Evolutionary conservation across 2,888 invertebrate genomes (phyloP).

Genomic region (Pinctada fucata): DNA sequence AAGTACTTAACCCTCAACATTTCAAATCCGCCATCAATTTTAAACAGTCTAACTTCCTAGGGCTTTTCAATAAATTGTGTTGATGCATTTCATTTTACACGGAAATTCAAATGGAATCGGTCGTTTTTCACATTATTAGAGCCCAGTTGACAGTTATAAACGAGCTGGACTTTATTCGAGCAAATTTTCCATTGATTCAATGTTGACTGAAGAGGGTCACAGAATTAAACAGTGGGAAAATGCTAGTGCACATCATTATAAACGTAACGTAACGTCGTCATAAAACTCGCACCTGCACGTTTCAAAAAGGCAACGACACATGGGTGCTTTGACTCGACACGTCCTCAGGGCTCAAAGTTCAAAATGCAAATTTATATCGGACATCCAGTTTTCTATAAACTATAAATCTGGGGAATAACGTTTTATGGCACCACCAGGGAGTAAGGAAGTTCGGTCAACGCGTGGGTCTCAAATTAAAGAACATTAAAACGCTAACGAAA

Average conservation of each 20-base stretch:
- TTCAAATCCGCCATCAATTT: background rate
- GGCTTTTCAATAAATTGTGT: background rate
- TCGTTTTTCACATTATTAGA: conserved; percentile 10
- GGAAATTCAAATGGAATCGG: conserved; percentile 14
- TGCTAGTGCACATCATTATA: background rate
- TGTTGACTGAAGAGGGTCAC: background rate
- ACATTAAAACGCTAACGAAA: too few relatives aligned
- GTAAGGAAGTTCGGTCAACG: too few relatives aligned
- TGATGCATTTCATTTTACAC: conserved; percentile 21
- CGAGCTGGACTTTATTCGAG: background rate
- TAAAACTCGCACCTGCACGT: background rate
- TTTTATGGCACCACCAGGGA: too few relatives aligned
- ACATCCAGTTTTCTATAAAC: too few relatives aligned
- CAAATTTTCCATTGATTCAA: background rate
- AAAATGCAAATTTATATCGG: too few relatives aligned
- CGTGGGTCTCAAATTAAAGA: too few relatives aligned
- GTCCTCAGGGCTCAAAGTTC: too few relatives aligned
- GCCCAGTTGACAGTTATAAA: conserved; percentile 8
- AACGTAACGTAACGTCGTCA: background rate
- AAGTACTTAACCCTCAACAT: background rate
- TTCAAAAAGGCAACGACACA: background rate
- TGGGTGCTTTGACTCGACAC: too few relatives aligned
- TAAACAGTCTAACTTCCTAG: background rate
- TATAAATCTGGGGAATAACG: too few relatives aligned
- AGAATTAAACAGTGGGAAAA: background rate